Evolutionary conservation across 1,140 invertebrate species (phyloP).

Genomic region (Philaenus spumarius): DNA sequence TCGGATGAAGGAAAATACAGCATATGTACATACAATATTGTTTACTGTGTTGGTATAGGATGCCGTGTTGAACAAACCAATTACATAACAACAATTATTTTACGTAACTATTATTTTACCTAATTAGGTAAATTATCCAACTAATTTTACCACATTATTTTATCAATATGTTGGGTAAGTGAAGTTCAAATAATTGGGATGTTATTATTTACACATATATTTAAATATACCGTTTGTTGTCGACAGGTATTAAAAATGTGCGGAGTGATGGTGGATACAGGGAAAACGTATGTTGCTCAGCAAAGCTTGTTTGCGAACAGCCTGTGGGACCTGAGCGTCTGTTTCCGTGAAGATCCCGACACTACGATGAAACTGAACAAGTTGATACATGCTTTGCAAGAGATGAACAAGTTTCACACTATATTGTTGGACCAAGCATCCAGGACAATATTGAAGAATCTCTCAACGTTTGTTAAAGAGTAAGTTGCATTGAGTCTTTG

Average conservation of each 20-base stretch:
- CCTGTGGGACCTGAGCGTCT: conserved; percentile 71
- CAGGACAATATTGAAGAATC: conserved; percentile 79
- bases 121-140: too few relatives aligned
- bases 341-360: conserved; percentile 65
- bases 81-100: too few relatives aligned
- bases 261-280: conserved; percentile 75
- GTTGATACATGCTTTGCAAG: conserved; percentile 67
- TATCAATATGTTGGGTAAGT: too few relatives aligned
- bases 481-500: conserved; percentile 48
- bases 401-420: conserved; percentile 87
- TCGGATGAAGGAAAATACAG: too few relatives aligned
- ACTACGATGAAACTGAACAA: conserved; percentile 62
- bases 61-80: too few relatives aligned
- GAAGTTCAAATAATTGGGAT: too few relatives aligned
- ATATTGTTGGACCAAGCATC: conserved; percentile 87
- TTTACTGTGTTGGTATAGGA: too few relatives aligned
- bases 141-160: too few relatives aligned
- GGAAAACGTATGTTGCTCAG: conserved; percentile 78
- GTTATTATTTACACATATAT: too few relatives aligned
- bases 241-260: conserved; percentile 70
- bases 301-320: conserved; percentile 79
- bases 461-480: conserved; percentile 81
- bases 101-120: too few relatives aligned
- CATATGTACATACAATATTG: too few relatives aligned
- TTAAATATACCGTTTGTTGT: too few relatives aligned